These are phyloP conservation scores for Amiota mariae DNA, from an alignment of 2,888 invertebrate genomes.

Conservation along the genomic window DNA sequence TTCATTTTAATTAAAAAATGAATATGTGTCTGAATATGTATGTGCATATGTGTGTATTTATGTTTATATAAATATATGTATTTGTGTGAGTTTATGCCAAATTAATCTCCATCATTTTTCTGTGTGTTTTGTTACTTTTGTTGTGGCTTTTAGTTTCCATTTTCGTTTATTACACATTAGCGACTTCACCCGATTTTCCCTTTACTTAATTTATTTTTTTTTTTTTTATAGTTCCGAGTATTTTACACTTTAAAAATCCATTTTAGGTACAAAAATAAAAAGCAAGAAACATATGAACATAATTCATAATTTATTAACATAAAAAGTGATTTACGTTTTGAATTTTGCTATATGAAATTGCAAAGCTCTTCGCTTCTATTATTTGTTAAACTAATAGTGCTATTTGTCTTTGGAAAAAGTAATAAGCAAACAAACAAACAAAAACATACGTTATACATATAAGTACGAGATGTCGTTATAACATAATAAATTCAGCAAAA, in stretches of 20 bases:
- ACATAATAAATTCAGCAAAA: no score
- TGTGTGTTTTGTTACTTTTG: not conserved
- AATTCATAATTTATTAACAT: no score
- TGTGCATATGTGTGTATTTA: not conserved
- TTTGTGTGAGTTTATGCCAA: not conserved
- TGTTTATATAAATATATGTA: no score
- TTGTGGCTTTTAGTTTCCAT: not conserved
- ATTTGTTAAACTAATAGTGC: conserved; percentile 62
- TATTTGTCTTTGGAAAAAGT: conserved; percentile 57
- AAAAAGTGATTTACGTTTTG: no score
- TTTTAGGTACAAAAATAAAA: not conserved
- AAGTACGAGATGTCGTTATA: no score
- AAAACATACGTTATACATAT: no score
- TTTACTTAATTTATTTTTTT: not conserved
- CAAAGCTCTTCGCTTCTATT: not conserved
- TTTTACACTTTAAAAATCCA: conserved; percentile 10
- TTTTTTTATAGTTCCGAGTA: not conserved
- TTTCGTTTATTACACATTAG: no score
- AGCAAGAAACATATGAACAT: no score
- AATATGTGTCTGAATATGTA: not conserved
- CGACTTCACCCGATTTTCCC: not conserved
- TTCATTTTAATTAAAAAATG: conserved; percentile 15
- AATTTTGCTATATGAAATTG: no score
- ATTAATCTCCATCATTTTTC: conserved; percentile 4
- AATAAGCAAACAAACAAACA: not conserved